A percentile compares a stretch with the other conserved stretches of the same genome.
Conservation (phyloP, 2,888 invertebrate genomes). For the Apodemia zela region DNA sequence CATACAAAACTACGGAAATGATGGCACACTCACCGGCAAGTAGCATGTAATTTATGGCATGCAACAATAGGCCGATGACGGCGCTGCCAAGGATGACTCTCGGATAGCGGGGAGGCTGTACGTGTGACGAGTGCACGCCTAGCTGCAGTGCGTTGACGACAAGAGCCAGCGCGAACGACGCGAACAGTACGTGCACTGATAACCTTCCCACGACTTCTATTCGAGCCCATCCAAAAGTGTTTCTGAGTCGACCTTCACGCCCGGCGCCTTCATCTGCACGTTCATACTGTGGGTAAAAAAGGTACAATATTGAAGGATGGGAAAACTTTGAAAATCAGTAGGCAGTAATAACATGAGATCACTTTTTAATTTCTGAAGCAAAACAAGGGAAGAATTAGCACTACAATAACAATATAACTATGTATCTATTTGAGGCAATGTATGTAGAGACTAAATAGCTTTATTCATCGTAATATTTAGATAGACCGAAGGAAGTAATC, state of each 20-base stretch:
- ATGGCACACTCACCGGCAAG: constrained; percentile 83
- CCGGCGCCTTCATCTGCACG: constrained; percentile 74
- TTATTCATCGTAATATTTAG: too few relatives aligned
- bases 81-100: constrained; percentile 87
- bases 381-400: too few relatives aligned
- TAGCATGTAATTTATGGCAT: constrained; percentile 88
- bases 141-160: constrained; percentile 91
- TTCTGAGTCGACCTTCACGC: constrained; percentile 86
- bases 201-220: constrained; percentile 93
- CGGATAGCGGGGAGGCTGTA: constrained; percentile 78
- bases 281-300: constrained; percentile 50
- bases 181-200: constrained; percentile 89
- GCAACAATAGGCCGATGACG: constrained; percentile 87
- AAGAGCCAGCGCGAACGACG: constrained; percentile 90
- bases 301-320: neutral
- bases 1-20: too few relatives aligned
- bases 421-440: too few relatives aligned
- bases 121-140: constrained; percentile 83
- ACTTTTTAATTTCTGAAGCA: too few relatives aligned
- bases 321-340: too few relatives aligned
- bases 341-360: too few relatives aligned
- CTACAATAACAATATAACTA: too few relatives aligned
- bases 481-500: too few relatives aligned
- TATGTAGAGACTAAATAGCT: too few relatives aligned
- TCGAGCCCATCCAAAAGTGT: constrained; percentile 96